phyloP scores from a whole-genome alignment of 2,797 vertebrate genomes.

The Danio jaintianensis region DNA sequence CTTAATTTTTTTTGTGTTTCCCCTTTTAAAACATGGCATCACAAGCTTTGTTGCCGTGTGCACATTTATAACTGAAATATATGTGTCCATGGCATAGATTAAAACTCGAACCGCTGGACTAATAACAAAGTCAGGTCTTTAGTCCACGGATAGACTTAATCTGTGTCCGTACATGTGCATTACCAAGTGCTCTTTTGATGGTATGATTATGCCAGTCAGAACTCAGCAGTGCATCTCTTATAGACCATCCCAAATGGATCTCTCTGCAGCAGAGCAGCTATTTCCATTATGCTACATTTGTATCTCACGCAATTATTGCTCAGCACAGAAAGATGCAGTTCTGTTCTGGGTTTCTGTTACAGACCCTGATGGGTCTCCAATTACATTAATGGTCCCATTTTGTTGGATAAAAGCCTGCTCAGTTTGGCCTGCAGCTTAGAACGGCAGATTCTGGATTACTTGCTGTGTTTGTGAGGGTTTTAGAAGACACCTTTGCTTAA shows the following conservation, averaged over 20 bases:
- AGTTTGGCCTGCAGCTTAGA: conserved; percentile 52
- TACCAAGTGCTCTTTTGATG: conserved; percentile 50
- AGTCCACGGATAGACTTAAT: conserved; percentile 47
- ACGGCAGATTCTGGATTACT: conserved; percentile 42
- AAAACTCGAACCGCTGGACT: neutral
- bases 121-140: conserved; percentile 44
- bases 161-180: conserved; percentile 22
- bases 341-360: conserved; percentile 62
- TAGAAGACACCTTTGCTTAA: conserved; percentile 44
- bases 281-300: conserved; percentile 61
- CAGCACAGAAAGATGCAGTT: conserved; percentile 62
- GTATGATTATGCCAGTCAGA: conserved; percentile 51
- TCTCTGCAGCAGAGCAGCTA: conserved; percentile 55
- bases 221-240: conserved; percentile 41
- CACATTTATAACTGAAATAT: neutral
- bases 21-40: neutral
- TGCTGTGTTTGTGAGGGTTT: conserved; percentile 9
- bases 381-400: conserved; percentile 66
- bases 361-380: conserved; percentile 59
- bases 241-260: conserved; percentile 57
- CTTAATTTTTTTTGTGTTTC: neutral
- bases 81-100: neutral
- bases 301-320: conserved; percentile 60
- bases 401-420: conserved; percentile 61
- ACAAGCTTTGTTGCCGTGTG: neutral